phyloP scores from a whole-genome alignment of 30 jellyfish, hydroid and myxozoan genomes.

The Thelohanellus kitauei region DNA sequence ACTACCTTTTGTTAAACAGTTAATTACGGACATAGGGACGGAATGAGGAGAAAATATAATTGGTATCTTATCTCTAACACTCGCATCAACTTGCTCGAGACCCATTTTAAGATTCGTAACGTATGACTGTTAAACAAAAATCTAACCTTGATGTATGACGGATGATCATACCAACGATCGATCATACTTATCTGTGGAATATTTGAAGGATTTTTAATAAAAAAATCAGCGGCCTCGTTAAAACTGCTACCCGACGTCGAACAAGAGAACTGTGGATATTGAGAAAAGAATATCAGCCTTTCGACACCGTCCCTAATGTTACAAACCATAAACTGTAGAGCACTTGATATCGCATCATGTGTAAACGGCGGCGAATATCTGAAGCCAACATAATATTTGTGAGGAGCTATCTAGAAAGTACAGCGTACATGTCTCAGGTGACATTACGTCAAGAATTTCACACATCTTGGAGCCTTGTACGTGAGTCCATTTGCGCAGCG shows the following conservation, averaged over 20 bases:
- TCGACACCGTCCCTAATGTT: slow-evolving; percentile 33
- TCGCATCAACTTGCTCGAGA: slow-evolving; percentile 17
- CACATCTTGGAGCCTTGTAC: slow-evolving; percentile 44
- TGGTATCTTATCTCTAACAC: slow-evolving; percentile 30
- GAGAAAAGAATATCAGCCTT: slow-evolving; percentile 48
- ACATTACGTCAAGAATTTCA: slow-evolving; percentile 17
- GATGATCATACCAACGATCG: slow-evolving; percentile 90
- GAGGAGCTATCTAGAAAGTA: slow-evolving; percentile 78
- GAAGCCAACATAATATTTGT: slow-evolving; percentile 42
- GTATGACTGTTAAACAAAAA: slow-evolving; percentile 9
- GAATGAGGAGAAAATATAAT: slow-evolving; percentile 53
- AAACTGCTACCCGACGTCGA: slow-evolving; percentile 66
- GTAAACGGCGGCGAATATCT: slow-evolving; percentile 53
- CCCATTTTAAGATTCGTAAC: slow-evolving; percentile 22
- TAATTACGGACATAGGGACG: slow-evolving; percentile 43
- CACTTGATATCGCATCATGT: slow-evolving; percentile 16
- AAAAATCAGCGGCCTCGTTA: slow-evolving; percentile 27
- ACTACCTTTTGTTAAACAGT: slow-evolving; percentile 13
- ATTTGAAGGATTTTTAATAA: slow-evolving; percentile 3
- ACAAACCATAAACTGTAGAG: background rate
- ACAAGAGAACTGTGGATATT: slow-evolving; percentile 63
- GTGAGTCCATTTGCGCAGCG: slow-evolving; percentile 47
- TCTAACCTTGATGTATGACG: slow-evolving; percentile 8
- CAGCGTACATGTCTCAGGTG: slow-evolving; percentile 43
- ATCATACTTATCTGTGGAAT: slow-evolving; percentile 26